These are phyloP conservation scores for Stercorarius parasiticus DNA, from an alignment of 2,113 vertebrate species.

Conservation along the genomic window DNA sequence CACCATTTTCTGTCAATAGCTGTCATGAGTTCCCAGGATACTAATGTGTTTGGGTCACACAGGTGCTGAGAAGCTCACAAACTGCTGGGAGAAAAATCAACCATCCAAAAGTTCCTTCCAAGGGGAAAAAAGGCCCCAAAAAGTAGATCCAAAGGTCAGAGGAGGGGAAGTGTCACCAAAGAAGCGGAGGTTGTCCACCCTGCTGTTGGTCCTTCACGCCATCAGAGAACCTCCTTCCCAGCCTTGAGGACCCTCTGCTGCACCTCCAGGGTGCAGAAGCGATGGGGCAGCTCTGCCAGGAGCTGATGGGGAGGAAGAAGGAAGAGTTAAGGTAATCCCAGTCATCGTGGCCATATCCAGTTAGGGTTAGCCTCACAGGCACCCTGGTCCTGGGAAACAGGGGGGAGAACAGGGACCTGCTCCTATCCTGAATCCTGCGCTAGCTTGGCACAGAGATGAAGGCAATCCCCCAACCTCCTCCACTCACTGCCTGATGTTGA, in stretches of 20 bases:
- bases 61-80: background rate
- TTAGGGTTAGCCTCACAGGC: background rate
- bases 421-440: background rate
- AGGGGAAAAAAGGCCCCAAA: rapidly evolving
- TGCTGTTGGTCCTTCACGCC: too few species aligned
- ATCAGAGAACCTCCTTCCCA: background rate
- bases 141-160: background rate
- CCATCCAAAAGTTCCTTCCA: background rate
- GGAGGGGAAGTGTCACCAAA: background rate
- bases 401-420: background rate
- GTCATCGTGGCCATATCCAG: rapidly evolving
- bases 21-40: constrained; percentile 60
- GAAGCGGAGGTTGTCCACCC: background rate
- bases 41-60: constrained; percentile 6
- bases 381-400: background rate
- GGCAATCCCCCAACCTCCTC: background rate
- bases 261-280: background rate
- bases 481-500: rapidly evolving
- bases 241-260: background rate
- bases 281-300: background rate
- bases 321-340: background rate
- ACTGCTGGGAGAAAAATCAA: background rate
- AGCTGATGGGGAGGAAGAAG: background rate
- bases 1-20: constrained; percentile 55
- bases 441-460: background rate